phyloP scores from a whole-genome alignment of 2,797 vertebrate genomes.

The Gymnoscopelus braueri region DNA sequence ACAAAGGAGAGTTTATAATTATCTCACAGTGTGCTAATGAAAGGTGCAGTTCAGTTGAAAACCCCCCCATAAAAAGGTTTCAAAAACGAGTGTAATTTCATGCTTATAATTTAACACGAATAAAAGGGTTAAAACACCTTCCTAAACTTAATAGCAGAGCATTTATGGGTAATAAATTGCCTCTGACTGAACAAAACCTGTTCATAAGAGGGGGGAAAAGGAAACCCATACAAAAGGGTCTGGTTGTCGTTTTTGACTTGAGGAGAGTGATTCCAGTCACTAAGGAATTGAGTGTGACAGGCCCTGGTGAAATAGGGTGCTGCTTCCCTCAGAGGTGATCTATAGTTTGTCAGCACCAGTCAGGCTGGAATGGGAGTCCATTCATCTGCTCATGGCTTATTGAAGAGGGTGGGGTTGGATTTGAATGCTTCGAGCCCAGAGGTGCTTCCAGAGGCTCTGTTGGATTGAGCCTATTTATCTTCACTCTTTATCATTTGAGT shows the following conservation, averaged over 20 bases:
- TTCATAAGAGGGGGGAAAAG: conserved; percentile 26
- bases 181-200: conserved; percentile 32
- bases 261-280: conserved; percentile 56
- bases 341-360: conserved; percentile 81
- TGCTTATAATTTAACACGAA: conserved; percentile 18
- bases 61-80: background rate
- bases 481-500: conserved; percentile 77
- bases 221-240: background rate
- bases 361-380: conserved; percentile 75
- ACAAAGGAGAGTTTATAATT: background rate
- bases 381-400: conserved; percentile 79
- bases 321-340: conserved; percentile 76
- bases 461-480: conserved; percentile 78
- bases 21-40: background rate
- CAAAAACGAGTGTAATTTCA: background rate
- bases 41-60: background rate
- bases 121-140: background rate
- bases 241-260: conserved; percentile 55
- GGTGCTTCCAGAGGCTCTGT: conserved; percentile 68
- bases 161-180: conserved; percentile 16
- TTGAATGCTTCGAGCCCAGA: conserved; percentile 73
- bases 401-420: conserved; percentile 75
- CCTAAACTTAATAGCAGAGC: background rate
- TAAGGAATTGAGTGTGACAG: conserved; percentile 69
- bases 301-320: conserved; percentile 70